Percentiles rank a stretch among this genome's conserved stretches.
Conservation (phyloP, 2,888 invertebrate genomes). For the Campoplex capitator region DNA sequence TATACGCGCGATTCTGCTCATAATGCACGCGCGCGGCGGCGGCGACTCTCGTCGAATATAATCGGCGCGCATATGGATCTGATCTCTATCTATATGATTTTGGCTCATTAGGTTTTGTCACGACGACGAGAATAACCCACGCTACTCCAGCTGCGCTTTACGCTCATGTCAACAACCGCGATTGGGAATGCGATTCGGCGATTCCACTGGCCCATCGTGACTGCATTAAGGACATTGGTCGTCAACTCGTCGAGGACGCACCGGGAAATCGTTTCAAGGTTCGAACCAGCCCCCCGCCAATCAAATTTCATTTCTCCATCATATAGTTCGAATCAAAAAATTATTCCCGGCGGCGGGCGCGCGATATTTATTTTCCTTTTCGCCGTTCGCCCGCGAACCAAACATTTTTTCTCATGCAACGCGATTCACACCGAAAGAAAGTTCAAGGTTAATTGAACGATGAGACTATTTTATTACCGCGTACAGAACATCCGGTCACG, state of each 20-base stretch:
- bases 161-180: constrained; percentile 86
- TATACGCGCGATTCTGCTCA: too few relatives aligned
- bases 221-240: constrained; percentile 87
- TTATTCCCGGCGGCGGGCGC: too few relatives aligned
- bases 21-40: not conserved
- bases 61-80: too few relatives aligned
- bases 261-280: constrained; percentile 88
- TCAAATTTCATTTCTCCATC: not conserved
- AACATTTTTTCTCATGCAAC: too few relatives aligned
- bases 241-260: constrained; percentile 87
- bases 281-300: not conserved
- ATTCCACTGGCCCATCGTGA: constrained; percentile 79
- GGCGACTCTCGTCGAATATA: too few relatives aligned
- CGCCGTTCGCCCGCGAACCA: too few relatives aligned
- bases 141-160: constrained; percentile 88
- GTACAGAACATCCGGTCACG: constrained; percentile 65
- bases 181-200: constrained; percentile 87
- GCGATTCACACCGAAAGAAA: constrained; percentile 50
- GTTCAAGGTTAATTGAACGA: constrained; percentile 72
- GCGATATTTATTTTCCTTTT: too few relatives aligned
- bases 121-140: constrained; percentile 88
- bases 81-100: not conserved
- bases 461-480: constrained; percentile 65
- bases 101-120: constrained; percentile 86
- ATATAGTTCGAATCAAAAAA: too few relatives aligned